A percentile compares a stretch with the other conserved stretches of the same genome.
Conservation (phyloP, 2,888 invertebrate species). For the Marronus borbonicus region DNA sequence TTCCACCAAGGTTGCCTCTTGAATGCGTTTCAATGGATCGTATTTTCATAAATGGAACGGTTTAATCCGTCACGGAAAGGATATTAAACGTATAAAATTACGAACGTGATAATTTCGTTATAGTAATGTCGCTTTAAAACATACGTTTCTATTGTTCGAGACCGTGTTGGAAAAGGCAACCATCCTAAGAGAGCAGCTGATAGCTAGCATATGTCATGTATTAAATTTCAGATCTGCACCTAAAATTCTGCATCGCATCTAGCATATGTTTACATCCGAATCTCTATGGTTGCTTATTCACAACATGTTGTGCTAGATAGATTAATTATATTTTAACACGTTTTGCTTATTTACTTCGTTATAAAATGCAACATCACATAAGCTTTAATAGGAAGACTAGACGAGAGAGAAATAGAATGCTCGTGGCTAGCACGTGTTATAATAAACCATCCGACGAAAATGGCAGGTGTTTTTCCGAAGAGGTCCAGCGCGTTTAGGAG, state of each 20-base stretch:
- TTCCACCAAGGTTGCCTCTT: conserved; percentile 46
- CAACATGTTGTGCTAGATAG: not conserved
- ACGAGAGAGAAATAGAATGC: conserved; percentile 16
- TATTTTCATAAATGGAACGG: not conserved
- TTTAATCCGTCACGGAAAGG: not conserved
- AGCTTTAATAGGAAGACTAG: not conserved
- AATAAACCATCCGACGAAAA: conserved; percentile 15
- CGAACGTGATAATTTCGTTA: too few species aligned
- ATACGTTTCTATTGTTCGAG: not conserved
- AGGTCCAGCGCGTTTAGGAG: conserved; percentile 16
- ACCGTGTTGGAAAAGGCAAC: conserved; percentile 25
- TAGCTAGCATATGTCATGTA: conserved; percentile 37
- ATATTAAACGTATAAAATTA: too few species aligned
- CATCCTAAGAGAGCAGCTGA: conserved; percentile 25
- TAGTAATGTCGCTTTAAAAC: too few species aligned
- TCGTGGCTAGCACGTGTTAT: conserved; percentile 45
- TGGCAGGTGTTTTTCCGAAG: conserved; percentile 39
- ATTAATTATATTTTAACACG: too few species aligned
- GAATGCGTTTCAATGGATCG: not conserved
- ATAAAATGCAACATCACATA: not conserved
- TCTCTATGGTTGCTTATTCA: not conserved
- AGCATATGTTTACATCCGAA: conserved; percentile 23
- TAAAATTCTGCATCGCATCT: conserved; percentile 30
- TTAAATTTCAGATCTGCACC: conserved; percentile 29
- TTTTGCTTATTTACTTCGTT: too few species aligned